phyloP scores from a whole-genome alignment of 2,113 vertebrate genomes.

The Gymnobelideus leadbeateri region DNA sequence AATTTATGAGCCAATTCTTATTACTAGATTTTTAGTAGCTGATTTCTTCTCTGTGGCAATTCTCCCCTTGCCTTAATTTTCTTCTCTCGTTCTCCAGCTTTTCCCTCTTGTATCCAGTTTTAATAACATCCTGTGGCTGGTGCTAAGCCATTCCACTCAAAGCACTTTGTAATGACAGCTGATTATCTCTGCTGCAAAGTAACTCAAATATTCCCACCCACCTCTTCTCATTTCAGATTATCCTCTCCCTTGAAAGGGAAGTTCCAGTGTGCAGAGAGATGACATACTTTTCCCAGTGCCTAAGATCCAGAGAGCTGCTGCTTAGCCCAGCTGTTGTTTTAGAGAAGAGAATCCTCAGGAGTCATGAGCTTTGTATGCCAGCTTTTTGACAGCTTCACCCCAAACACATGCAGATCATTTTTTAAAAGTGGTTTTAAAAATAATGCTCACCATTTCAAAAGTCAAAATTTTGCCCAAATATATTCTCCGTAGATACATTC shows the following conservation, averaged over 20 bases:
- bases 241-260: background rate
- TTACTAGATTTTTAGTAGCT: background rate
- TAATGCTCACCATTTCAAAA: slow-evolving; percentile 51
- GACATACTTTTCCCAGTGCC: accelerated
- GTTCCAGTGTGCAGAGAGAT: background rate
- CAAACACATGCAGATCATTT: background rate
- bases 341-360: slow-evolving; percentile 36
- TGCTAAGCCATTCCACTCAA: slow-evolving; percentile 37
- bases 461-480: slow-evolving; percentile 50
- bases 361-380: slow-evolving; percentile 3
- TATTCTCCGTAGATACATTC: slow-evolving; percentile 53
- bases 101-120: slow-evolving; percentile 23
- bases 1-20: background rate
- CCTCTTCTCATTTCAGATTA: background rate
- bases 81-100: background rate
- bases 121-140: slow-evolving; percentile 24
- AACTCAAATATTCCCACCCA: background rate
- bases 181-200: slow-evolving; percentile 28
- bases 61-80: background rate
- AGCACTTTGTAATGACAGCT: background rate
- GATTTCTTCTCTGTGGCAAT: slow-evolving; percentile 6
- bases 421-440: slow-evolving; percentile 65
- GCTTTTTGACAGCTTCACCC: background rate
- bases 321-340: slow-evolving; percentile 10
- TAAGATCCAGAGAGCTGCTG: background rate